Evolutionary conservation across 2,888 invertebrate species (phyloP).

Genomic region (Microchrysa polita): DNA sequence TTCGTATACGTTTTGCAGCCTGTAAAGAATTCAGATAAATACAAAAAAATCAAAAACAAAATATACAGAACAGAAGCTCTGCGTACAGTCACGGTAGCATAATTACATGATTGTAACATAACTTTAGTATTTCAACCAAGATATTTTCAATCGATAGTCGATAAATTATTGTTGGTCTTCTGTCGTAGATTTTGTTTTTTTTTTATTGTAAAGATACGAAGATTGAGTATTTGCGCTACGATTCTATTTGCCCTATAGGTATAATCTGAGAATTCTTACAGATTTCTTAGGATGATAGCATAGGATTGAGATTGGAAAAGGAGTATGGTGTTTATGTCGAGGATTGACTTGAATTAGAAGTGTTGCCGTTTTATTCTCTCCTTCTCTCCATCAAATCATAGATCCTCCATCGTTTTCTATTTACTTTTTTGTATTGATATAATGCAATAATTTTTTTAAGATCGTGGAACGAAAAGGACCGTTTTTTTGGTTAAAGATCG

Average conservation of each 20-base stretch:
- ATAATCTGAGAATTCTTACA: not conserved
- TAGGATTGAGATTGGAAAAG: not conserved
- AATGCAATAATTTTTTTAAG: too few species aligned
- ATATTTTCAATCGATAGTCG: constrained; percentile 30
- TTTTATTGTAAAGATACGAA: not conserved
- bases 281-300: not conserved
- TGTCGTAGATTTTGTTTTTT: too few species aligned
- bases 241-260: not conserved
- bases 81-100: constrained; percentile 24
- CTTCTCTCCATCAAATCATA: too few species aligned
- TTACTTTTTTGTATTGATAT: too few species aligned
- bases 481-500: too few species aligned
- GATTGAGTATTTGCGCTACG: not conserved
- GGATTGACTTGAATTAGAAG: too few species aligned
- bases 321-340: too few species aligned
- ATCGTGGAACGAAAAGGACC: too few species aligned
- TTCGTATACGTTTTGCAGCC: not conserved
- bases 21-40: not conserved
- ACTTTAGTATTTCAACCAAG: constrained; percentile 1
- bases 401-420: too few species aligned
- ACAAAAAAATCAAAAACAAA: too few species aligned
- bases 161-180: constrained; percentile 13
- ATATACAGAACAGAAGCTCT: constrained; percentile 1
- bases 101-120: constrained; percentile 37
- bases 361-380: too few species aligned